A percentile compares a stretch with the other conserved stretches of the same genome.
Evolutionary conservation across 2,113 vertebrate genomes (phyloP).

Genomic region (Triplophysa tibetana): DNA sequence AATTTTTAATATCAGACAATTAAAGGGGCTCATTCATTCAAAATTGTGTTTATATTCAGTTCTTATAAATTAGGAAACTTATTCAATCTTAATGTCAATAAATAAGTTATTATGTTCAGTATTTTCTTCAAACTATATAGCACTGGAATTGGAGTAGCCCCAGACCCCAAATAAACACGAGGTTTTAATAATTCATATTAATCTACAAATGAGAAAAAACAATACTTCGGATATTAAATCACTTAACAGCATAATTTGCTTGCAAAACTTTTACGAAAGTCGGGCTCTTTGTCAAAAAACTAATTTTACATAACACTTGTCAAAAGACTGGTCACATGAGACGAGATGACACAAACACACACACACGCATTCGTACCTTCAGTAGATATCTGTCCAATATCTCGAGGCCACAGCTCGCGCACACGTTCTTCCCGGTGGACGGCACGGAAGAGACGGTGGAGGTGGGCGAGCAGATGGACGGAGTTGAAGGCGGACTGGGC

Average conservation of each 20-base stretch:
- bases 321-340: neutral
- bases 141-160: too few species aligned
- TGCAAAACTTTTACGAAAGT: neutral
- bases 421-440: conserved; percentile 90
- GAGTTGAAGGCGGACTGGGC: conserved; percentile 89
- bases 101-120: too few species aligned
- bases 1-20: too few species aligned
- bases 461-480: conserved; percentile 89
- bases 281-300: neutral
- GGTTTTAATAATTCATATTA: neutral
- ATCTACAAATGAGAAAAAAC: neutral
- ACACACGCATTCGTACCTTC: conserved; percentile 77
- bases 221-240: neutral
- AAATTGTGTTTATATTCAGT: too few species aligned
- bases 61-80: too few species aligned
- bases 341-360: neutral
- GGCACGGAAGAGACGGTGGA: conserved; percentile 85
- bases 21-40: too few species aligned
- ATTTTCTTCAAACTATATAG: conserved; percentile 40
- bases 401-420: conserved; percentile 94
- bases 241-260: neutral
- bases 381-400: conserved; percentile 95
- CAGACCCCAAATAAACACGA: neutral
- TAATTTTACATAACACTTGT: neutral
- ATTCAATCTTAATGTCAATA: too few species aligned